These are phyloP conservation scores for Leucoraja ocellata DNA, from an alignment of 2,797 vertebrate genomes.

Conservation along the genomic window DNA sequence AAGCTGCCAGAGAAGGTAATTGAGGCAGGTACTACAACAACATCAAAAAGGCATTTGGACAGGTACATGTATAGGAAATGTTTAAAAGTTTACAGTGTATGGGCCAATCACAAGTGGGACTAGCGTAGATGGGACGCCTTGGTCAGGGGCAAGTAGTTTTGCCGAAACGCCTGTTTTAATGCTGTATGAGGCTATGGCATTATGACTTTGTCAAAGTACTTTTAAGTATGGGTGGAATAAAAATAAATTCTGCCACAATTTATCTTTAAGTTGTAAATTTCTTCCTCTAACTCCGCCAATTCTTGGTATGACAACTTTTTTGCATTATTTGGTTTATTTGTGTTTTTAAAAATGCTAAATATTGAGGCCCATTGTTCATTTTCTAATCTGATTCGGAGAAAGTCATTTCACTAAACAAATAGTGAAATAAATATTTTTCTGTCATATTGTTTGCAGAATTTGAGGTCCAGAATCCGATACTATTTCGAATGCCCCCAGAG, in stretches of 20 bases:
- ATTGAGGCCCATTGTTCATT: background rate
- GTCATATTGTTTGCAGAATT: background rate
- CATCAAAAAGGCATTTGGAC: too few species aligned
- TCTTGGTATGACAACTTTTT: background rate
- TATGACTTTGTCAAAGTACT: too few species aligned
- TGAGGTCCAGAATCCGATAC: background rate
- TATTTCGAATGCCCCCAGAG: background rate
- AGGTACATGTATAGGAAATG: too few species aligned
- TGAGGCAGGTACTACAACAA: too few species aligned
- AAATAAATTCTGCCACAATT: background rate
- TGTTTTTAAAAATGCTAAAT: background rate
- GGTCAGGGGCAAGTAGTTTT: too few species aligned
- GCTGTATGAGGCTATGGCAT: too few species aligned
- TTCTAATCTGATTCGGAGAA: background rate
- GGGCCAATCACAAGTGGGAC: too few species aligned
- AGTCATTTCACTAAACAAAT: background rate
- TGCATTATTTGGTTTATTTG: background rate
- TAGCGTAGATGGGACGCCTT: too few species aligned
- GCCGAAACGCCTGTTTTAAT: too few species aligned
- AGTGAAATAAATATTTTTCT: background rate
- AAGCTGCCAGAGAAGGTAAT: too few species aligned
- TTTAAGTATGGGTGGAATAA: background rate
- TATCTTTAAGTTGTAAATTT: background rate
- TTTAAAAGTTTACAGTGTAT: too few species aligned
- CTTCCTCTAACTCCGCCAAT: background rate